Conservation (phyloP, 1,140 invertebrate genomes). For the Penaeus indicus region DNA sequence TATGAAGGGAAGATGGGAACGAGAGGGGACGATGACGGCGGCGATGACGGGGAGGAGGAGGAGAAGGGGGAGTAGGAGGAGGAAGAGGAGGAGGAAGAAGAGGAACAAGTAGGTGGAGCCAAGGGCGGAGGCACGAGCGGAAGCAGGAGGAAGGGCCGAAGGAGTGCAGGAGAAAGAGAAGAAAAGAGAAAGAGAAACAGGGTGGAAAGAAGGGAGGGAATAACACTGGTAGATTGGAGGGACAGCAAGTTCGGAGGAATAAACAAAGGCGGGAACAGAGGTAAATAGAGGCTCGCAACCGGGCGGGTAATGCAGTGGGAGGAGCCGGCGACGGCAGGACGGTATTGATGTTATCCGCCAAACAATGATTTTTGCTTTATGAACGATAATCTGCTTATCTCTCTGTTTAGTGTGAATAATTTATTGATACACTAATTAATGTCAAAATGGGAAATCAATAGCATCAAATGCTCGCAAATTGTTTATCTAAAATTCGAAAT, state of each 20-base stretch:
- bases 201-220: not conserved
- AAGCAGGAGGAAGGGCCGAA: slow-evolving; percentile 28
- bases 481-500: slow-evolving; percentile 13
- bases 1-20: too few species aligned
- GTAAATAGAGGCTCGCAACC: too few species aligned
- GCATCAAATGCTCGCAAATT: slow-evolving; percentile 41
- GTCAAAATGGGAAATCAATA: slow-evolving; percentile 55
- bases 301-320: too few species aligned
- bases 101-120: not conserved
- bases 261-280: not conserved
- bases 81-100: too few species aligned
- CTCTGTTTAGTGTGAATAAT: slow-evolving; percentile 47
- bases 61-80: not conserved
- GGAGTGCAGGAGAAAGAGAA: slow-evolving; percentile 1
- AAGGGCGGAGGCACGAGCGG: not conserved
- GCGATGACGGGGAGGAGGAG: not conserved
- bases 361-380: slow-evolving; percentile 24
- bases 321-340: too few species aligned
- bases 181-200: not conserved
- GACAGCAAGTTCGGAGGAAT: slow-evolving; percentile 21
- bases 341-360: too few species aligned
- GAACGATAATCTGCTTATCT: slow-evolving; percentile 45
- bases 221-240: not conserved
- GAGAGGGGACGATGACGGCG: too few species aligned
- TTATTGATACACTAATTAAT: slow-evolving; percentile 58